Percentiles rank a stretch among this genome's conserved stretches.
phyloP scores from a whole-genome alignment of 2,888 invertebrate species.

The Orchesella flavescens region DNA sequence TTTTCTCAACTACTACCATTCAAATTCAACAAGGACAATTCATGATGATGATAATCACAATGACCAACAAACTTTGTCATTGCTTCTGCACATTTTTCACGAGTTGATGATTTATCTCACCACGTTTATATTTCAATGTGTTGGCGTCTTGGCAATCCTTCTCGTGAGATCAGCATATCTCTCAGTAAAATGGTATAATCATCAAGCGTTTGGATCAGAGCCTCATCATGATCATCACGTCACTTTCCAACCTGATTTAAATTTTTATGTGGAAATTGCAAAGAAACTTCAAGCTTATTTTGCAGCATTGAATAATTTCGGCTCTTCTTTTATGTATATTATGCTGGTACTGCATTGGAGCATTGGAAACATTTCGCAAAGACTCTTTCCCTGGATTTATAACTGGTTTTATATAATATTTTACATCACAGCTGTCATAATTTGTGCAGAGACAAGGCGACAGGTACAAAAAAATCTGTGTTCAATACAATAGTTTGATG shows the following conservation, averaged over 20 bases:
- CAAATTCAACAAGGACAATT: no score
- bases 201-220: background rate
- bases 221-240: background rate
- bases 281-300: background rate
- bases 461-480: background rate
- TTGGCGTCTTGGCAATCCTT: background rate
- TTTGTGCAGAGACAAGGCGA: no score
- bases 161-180: background rate
- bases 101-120: no score
- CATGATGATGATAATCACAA: no score
- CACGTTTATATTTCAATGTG: background rate
- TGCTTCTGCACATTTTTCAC: no score
- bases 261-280: background rate
- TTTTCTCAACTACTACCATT: background rate
- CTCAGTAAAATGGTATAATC: background rate
- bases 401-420: slow-evolving; percentile 21
- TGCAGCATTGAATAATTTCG: background rate
- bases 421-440: no score
- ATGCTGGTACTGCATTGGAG: background rate
- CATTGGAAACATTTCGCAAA: background rate
- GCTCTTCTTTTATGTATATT: background rate
- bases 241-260: background rate
- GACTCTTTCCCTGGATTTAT: background rate
- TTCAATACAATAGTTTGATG: no score
- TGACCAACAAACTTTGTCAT: background rate